These are phyloP conservation scores for Chironomus tepperi DNA, from an alignment of 1,140 invertebrate species.

Conservation along the genomic window DNA sequence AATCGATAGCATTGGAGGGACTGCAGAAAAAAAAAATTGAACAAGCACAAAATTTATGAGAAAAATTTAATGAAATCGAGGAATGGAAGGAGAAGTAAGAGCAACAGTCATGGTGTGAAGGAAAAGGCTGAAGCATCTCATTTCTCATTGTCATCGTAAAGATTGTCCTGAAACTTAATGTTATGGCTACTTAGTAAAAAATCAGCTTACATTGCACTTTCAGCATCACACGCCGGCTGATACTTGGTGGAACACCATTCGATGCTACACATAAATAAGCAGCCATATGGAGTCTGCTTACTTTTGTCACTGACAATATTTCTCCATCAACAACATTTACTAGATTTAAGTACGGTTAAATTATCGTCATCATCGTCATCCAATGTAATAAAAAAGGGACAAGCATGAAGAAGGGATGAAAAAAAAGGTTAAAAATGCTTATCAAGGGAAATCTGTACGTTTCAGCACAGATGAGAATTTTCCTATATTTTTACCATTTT, in stretches of 20 bases:
- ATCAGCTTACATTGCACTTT: conserved; percentile 79
- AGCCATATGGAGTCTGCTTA: conserved; percentile 84
- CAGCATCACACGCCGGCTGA: conserved; percentile 71
- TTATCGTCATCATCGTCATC: not conserved
- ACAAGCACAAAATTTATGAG: not conserved
- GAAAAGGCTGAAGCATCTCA: too few species aligned
- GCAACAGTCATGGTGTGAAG: too few species aligned
- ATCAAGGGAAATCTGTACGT: conserved; percentile 17
- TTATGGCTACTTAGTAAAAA: too few species aligned
- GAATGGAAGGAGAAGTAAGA: not conserved
- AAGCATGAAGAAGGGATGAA: not conserved
- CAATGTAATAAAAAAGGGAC: not conserved
- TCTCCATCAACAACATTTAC: conserved; percentile 81
- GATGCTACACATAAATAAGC: conserved; percentile 80
- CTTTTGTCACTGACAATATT: conserved; percentile 73
- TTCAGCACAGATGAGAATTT: not conserved
- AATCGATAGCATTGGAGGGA: conserved; percentile 81
- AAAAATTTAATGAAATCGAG: too few species aligned
- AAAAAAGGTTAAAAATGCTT: conserved; percentile 15
- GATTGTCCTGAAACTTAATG: too few species aligned
- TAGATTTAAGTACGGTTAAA: conserved; percentile 40
- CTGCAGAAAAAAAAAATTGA: conserved; percentile 40
- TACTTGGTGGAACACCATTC: conserved; percentile 78
- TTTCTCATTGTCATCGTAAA: not conserved
- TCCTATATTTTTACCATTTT: conserved; percentile 51